phyloP scores from a whole-genome alignment of 1,140 invertebrate genomes.

The Linepithema humile region DNA sequence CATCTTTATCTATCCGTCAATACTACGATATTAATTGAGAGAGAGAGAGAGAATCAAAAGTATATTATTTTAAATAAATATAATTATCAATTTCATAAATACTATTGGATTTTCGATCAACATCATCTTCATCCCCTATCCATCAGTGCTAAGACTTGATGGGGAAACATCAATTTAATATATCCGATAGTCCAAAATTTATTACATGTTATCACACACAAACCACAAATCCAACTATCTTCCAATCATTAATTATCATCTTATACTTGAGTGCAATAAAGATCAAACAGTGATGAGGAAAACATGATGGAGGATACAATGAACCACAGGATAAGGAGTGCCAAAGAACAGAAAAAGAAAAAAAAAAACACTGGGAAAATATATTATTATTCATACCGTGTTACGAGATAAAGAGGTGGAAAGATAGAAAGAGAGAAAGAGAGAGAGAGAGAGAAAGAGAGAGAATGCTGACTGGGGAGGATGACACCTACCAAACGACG shows the following conservation, averaged over 20 bases:
- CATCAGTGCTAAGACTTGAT: too few relatives aligned
- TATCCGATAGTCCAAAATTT: too few relatives aligned
- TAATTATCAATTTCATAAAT: too few relatives aligned
- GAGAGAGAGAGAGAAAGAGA: conserved; percentile 49
- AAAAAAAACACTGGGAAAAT: conserved; percentile 15
- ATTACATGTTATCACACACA: too few relatives aligned
- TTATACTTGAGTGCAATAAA: background rate
- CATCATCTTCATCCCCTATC: too few relatives aligned
- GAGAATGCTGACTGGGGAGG: conserved; percentile 74
- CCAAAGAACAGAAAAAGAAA: background rate
- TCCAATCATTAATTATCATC: background rate
- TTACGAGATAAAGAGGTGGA: background rate
- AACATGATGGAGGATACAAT: background rate
- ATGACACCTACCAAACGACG: conserved; percentile 88
- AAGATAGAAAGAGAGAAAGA: conserved; percentile 55
- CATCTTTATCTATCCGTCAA: too few relatives aligned
- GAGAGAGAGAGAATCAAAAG: too few relatives aligned
- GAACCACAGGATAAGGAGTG: background rate
- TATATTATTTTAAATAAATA: too few relatives aligned
- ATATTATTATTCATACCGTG: background rate
- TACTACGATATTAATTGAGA: too few relatives aligned
- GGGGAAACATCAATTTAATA: too few relatives aligned
- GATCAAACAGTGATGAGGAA: background rate
- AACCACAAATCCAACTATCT: background rate
- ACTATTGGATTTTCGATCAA: too few relatives aligned